Percentiles rank a stretch among this genome's conserved stretches.
phyloP scores from a whole-genome alignment of 2,797 vertebrate species.

The Lepilemur ruficaudatus region DNA sequence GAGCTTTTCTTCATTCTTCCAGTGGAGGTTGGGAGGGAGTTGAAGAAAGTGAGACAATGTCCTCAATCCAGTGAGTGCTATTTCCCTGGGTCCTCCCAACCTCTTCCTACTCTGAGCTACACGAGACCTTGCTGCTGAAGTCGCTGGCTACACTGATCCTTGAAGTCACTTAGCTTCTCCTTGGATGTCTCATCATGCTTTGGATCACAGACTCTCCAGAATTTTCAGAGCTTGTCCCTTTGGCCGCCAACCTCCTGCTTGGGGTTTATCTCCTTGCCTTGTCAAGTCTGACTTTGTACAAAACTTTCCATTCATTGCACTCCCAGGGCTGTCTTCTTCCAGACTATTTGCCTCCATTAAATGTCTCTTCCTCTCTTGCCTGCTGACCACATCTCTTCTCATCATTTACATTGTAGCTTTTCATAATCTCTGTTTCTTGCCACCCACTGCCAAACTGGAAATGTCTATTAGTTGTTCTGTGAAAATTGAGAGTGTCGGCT shows the following conservation, averaged over 20 bases:
- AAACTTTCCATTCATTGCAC: neutral
- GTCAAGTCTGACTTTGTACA: neutral
- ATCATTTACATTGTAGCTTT: constrained; percentile 23
- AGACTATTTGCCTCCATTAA: neutral
- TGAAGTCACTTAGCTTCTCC: neutral
- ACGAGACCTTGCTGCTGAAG: neutral
- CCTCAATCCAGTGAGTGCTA: neutral
- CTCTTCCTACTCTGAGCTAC: neutral
- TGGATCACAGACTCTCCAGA: neutral
- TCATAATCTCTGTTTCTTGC: neutral
- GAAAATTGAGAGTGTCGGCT: neutral
- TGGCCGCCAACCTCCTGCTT: neutral
- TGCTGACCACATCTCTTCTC: constrained; percentile 10
- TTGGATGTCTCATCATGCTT: neutral
- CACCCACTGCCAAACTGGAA: constrained; percentile 14
- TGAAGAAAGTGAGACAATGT: neutral
- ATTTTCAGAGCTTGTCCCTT: neutral
- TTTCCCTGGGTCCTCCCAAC: neutral
- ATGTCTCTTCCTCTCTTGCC: neutral
- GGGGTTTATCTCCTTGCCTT: neutral
- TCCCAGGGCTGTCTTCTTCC: neutral
- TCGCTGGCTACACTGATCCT: neutral
- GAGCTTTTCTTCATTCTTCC: neutral
- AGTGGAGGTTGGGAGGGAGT: neutral
- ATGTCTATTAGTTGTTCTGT: constrained; percentile 30